Base-by-base conservation (phyloP, 2,113 vertebrate species). In the Myotis yumanensis region DNA sequence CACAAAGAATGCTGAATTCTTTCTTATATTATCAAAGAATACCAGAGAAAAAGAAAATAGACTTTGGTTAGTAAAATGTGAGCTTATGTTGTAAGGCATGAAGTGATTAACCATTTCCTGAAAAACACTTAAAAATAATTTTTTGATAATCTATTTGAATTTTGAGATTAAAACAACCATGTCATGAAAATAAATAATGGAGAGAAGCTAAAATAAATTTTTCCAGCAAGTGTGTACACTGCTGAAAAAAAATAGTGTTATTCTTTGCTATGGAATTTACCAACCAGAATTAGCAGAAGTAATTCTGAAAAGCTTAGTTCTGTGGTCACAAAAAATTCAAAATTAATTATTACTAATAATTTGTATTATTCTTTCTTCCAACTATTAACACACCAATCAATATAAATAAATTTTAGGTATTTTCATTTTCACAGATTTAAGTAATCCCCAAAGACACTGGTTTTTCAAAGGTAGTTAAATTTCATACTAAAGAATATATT, bases 261-360 rank as follows among this genome's bases (percentile, higher is more conserved):
- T 79, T 59, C 23, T 83, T 86, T 54, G 89, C 15, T 30, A 69
- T 32, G 30, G 15, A 71, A 73, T 11, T 83, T 82, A 82, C 40
- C 17, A 88, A 37, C 40, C 86, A 90, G 18, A 94, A 86, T 79
- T 86, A 86, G 4, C 17, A 81, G 86, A 89, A 75, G 4, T 59
- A 86, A 92, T 88, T 94, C 23, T 25, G 40, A 62, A 66, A 89
- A 17, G 9, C 22, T 93, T 89, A 80, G 43, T 87, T 80, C 64
- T 82, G 3, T 66, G 72, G 43, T 76, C 40, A 91, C 17, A 88
- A 80, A 90, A 91, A 32, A 11, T 52, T 59, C 20, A 40, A 88
- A 86, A 89, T 71, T 79, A 69, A 72, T 83, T 73, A 86, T 54
- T 43, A 89, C 12, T 40, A 72, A 35, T 59, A 71, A 52, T 30